Evolutionary conservation across 2,888 invertebrate species (phyloP), one percentile per base, ranked within the genome.

Genomic region (Eristalis intricaria): DNA sequence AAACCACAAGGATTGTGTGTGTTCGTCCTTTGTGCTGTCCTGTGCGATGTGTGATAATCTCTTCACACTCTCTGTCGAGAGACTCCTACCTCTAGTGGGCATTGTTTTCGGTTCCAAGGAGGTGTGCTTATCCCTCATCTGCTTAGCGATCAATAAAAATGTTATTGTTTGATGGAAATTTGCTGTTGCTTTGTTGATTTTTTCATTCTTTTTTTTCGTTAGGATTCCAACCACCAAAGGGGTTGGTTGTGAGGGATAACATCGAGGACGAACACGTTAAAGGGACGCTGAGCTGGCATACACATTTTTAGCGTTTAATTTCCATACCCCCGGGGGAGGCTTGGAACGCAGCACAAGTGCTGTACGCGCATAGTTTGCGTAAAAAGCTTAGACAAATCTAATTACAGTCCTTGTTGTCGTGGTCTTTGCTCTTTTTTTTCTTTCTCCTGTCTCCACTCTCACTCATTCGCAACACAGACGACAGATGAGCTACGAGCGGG

Each of bases 101-200:
- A 19, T 50, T 50, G 50, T 50, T 8, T 8, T 50, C 50, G 50
- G 19, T 50, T 50, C 50, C 50, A 4, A 50, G 50, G 50, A 50
- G 50, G 43, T 26, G n/a, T 50, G 43, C 63, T 73, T 63, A 73
- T 73, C 73, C 43, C 63, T 73, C 40, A 61, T 61, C 61, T 63
- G 71, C 38, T 75, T 40, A 60, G 50, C 60, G 60, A 68, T 76
- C 60, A 61, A 77, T 68, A 50, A 50, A 76, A 68, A 68, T 66
- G 38, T 66, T 69, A 50, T 77, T 61, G 32, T 77, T 61, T 23
- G 29, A 61, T 29, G 60, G 60, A 68, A 68, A 26, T 68, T 66
- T 50, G 19, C 19, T 19, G 50, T 50, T 50, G 50, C 38, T 38
- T 38, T 38, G 38, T 38, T 38, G 38, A 38, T 38, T 38, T 38